Conservation (phyloP, 2,797 vertebrate genomes). For the Molossus alvarezi region DNA sequence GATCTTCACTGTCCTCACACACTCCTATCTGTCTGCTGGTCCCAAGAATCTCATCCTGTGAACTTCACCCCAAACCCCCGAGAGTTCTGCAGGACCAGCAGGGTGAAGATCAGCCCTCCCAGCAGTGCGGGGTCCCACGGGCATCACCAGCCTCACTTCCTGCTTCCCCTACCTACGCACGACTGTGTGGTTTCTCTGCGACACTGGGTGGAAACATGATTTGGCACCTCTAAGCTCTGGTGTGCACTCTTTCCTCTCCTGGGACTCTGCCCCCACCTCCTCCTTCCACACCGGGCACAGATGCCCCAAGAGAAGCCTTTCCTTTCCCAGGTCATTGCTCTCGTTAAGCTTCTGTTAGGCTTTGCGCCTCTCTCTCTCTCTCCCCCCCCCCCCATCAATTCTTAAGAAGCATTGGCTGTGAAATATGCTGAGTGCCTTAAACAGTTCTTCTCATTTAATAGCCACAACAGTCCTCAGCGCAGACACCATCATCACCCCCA, state of each 20-base stretch:
- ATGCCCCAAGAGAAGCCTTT: background rate
- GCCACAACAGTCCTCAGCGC: background rate
- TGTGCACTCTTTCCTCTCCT: background rate
- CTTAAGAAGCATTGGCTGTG: constrained; percentile 33
- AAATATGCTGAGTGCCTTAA: background rate
- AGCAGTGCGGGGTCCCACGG: fast-evolving
- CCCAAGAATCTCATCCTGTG: background rate
- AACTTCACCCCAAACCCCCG: background rate
- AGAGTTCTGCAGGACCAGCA: too few relatives aligned
- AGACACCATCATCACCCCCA: background rate
- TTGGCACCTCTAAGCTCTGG: too few relatives aligned
- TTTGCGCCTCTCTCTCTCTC: background rate
- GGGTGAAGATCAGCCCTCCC: background rate
- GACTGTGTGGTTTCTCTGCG: background rate
- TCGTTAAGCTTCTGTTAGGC: background rate
- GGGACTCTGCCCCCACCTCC: too few relatives aligned
- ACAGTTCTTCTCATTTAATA: background rate
- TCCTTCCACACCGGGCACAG: background rate
- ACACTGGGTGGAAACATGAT: fast-evolving
- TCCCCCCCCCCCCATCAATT: background rate
- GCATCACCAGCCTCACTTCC: background rate
- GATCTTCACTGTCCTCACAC: background rate
- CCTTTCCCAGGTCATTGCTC: background rate
- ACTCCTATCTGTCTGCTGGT: background rate
- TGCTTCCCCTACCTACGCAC: fast-evolving